These are phyloP conservation scores for Thereva nobilitata DNA, from an alignment of 2,888 invertebrate species.

Conservation along the genomic window DNA sequence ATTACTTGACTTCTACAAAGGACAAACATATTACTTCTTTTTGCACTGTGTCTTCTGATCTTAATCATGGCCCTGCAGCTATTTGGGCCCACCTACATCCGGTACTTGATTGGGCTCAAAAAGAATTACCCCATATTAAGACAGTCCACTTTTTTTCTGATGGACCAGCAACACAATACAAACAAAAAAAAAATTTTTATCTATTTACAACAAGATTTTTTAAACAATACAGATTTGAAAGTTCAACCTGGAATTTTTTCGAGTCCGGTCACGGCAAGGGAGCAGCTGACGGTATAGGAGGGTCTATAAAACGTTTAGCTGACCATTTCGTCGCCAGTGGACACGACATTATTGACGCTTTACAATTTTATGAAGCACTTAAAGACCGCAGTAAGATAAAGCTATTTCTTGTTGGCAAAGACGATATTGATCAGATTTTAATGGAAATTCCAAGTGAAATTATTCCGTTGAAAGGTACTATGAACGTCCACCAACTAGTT, in stretches of 20 bases:
- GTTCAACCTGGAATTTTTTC: constrained; percentile 10
- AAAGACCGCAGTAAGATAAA: constrained; percentile 6
- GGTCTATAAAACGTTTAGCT: constrained; percentile 9
- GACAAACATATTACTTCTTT: too few species aligned
- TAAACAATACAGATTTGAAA: constrained; percentile 9
- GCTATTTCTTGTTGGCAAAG: constrained; percentile 2
- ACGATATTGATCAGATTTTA: constrained; percentile 1
- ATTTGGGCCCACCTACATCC: constrained; percentile 21
- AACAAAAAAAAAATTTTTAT: constrained; percentile 16
- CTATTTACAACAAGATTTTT: constrained; percentile 10
- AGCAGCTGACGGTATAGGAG: constrained; percentile 21
- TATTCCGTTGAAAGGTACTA: too few species aligned
- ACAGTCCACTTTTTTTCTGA: constrained; percentile 21
- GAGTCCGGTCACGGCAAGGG: constrained; percentile 19
- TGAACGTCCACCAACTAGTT: too few species aligned
- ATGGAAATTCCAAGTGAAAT: constrained; percentile 4
- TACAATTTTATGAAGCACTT: constrained; percentile 4
- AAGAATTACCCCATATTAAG: constrained; percentile 2
- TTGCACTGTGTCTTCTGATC: too few species aligned
- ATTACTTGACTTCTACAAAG: not conserved
- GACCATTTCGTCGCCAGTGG: constrained; percentile 11
- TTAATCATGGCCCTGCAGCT: constrained; percentile 9
- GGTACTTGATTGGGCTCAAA: not conserved
- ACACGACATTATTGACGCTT: constrained; percentile 7
- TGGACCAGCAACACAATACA: constrained; percentile 12